These are phyloP conservation scores for Thyatira batis DNA, from an alignment of 2,888 invertebrate species.

Conservation along the genomic window DNA sequence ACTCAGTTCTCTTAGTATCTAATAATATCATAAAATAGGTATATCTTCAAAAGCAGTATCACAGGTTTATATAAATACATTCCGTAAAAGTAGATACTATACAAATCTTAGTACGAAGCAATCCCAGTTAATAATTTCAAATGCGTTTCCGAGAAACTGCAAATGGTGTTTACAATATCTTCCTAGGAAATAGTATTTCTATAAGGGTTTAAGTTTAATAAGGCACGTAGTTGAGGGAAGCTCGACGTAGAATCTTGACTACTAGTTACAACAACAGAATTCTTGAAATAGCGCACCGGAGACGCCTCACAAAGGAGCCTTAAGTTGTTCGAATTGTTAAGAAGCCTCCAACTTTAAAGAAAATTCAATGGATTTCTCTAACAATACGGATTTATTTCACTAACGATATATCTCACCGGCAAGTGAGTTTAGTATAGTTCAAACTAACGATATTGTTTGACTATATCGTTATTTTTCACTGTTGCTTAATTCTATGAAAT, in stretches of 20 bases:
- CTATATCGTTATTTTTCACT: too few relatives aligned
- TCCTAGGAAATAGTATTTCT: constrained; percentile 27
- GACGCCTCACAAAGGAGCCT: constrained; percentile 10
- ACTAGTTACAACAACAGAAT: constrained; percentile 20
- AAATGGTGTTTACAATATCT: constrained; percentile 37
- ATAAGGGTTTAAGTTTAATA: constrained; percentile 32
- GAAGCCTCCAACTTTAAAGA: constrained; percentile 2
- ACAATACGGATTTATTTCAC: neutral
- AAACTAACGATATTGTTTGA: too few relatives aligned
- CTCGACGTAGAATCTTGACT: constrained; percentile 18
- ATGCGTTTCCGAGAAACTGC: constrained; percentile 28
- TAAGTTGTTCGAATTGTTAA: constrained; percentile 25
- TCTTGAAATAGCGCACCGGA: constrained; percentile 14
- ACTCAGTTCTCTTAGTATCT: too few relatives aligned
- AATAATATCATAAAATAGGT: too few relatives aligned
- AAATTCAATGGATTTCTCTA: neutral
- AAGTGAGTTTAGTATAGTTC: too few relatives aligned
- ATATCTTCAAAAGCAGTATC: too few relatives aligned
- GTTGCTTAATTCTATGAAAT: too few relatives aligned
- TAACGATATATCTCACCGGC: neutral
- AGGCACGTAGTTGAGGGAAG: constrained; percentile 23
- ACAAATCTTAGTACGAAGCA: neutral
- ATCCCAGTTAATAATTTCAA: constrained; percentile 4
- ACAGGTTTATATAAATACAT: too few relatives aligned
- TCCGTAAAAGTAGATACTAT: neutral